Evolutionary conservation across 35 echinoderm and acorn worm genomes (phyloP), one percentile per base, ranked within the genome.

Genomic region (Anneissia japonica): DNA sequence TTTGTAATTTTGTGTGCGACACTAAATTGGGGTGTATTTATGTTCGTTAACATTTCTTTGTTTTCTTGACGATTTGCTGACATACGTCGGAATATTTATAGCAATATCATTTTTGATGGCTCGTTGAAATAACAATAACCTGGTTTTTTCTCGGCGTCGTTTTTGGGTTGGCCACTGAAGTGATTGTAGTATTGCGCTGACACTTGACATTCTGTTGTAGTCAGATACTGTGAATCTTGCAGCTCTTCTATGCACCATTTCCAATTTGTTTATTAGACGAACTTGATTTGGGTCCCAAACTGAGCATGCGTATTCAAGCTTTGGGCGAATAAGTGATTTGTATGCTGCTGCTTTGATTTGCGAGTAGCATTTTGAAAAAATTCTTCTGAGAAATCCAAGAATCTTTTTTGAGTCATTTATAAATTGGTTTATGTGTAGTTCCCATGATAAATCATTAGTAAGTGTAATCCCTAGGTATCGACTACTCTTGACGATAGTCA

Each of bases 381-480:
- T 77, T 36, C 86, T 80, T 30, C 77, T 31, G 0, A 87, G 74
- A 35, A 87, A 51, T 23, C 86, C 86, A 36, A 79, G 37, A 31
- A 51, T 87, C 11, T 26, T 46, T 5, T 37, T 23, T 45, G 74
- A 19, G 41, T 83, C 36, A 14, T 77, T 77, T 77, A 37, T 35
- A 34, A 77, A 1, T 23, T 74, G 9, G 26, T 90, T 83, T n/a
- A 84, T 90, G 30, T 89, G 88, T 26, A 37, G 74, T 84, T 75
- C 83, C 72, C 80, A 90, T 34, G 72, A 41, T 32, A 90, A 40
- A 43, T 83, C 72, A 41, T 77, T 83, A 28, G 88, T 45, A 6
- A 90, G 31, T 31, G 36, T 0, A 43, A 84, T 37, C 77, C 72
- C 88, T 46, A 90, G 88, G 81, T 90, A 84, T 39, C 72, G 7